Percentiles rank a stretch among this genome's conserved stretches.
Evolutionary conservation across 2,888 invertebrate genomes (phyloP).

Genomic region (Chirona hameri): DNA sequence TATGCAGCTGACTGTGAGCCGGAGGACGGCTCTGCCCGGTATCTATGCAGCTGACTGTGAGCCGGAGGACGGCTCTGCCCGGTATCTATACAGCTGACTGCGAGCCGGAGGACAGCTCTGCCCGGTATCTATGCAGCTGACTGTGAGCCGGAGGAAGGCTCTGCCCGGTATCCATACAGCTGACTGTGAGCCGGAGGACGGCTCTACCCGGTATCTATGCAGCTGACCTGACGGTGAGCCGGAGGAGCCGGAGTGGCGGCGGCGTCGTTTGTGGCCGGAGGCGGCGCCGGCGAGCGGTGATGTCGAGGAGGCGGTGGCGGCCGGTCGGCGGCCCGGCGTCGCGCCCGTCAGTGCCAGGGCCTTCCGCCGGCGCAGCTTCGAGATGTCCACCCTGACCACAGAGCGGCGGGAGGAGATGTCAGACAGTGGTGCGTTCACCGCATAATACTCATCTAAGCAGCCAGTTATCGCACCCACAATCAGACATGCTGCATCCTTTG

Average conservation of each 20-base stretch:
- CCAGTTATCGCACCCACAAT: too few species aligned
- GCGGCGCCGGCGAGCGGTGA: too few species aligned
- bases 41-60: too few species aligned
- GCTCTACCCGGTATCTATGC: background rate
- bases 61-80: too few species aligned
- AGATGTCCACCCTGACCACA: constrained; percentile 2
- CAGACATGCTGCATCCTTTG: too few species aligned
- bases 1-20: too few species aligned
- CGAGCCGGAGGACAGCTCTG: too few species aligned
- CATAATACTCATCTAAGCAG: background rate
- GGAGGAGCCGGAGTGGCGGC: background rate
- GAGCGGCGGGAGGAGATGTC: background rate
- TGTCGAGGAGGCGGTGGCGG: background rate
- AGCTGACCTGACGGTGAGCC: background rate
- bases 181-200: background rate
- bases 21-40: too few species aligned
- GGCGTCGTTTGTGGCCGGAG: background rate
- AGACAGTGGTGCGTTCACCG: background rate
- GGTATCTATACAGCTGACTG: too few species aligned
- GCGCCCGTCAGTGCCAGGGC: background rate
- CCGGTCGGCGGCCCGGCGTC: background rate
- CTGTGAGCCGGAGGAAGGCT: too few species aligned
- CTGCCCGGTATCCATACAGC: too few species aligned
- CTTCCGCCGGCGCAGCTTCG: background rate
- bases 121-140: too few species aligned